Evolutionary conservation across 92 coral and sea anemone species (phyloP), one percentile per base, ranked within the genome.

Genomic region (Metridium senile): DNA sequence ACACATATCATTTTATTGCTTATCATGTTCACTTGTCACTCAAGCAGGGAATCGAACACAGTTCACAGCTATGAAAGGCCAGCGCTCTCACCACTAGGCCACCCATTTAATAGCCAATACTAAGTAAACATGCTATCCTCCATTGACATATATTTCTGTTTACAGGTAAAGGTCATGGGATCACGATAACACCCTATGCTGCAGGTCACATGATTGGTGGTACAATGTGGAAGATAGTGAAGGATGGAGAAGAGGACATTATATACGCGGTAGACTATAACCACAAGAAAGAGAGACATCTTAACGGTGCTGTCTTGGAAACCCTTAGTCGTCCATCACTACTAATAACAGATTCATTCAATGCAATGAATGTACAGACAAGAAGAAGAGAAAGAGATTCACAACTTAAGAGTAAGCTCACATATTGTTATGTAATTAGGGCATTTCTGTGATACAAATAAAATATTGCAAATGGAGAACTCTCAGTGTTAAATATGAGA

Each of bases 131-230:
- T n/a, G n/a, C n/a, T n/a, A n/a, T n/a, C n/a, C n/a, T n/a, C n/a
- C n/a, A n/a, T n/a, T n/a, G n/a, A n/a, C n/a, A n/a, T n/a, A n/a
- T n/a, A n/a, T n/a, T n/a, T n/a, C n/a, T n/a, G n/a, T n/a, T n/a
- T n/a, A n/a, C n/a, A 94, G 97, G 99, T 23, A 96, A 96, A 62
- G 99, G 99, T 34, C 99, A 96, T 78, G 99, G 97, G 31, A 33
- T 96, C 51, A 96, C 97, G 7, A 96, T 96, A 23, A 96, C 99
- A 0, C 99, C 99, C 11, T 96, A 96, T 80, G 99, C 99, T 16
- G 99, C 99, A 71, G 99, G 99, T 22, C 99, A 96, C 81, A 96
- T 96, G 99, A 96, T 96, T 65, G 99, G 99, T 11, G 99, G 99
- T 11, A 92, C 99, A 43, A 96, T 96, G 99, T 96, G 99, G 99